Base-by-base conservation (phyloP, 2,797 vertebrate species). In the Mus spretus region DNA sequence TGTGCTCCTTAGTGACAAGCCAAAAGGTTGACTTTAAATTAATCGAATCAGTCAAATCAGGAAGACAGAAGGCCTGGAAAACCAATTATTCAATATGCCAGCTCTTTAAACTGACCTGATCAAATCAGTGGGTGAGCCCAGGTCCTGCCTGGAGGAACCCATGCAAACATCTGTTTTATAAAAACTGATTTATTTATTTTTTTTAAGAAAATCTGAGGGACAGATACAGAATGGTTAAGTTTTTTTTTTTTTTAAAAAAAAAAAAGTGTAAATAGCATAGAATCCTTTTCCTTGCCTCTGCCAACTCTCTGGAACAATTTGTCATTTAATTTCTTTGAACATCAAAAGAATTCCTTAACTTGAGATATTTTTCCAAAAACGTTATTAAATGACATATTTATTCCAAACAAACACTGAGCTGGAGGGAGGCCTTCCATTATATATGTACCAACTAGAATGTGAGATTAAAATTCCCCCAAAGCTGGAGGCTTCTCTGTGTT, bases 321-420 rank as follows among this genome's bases (percentile, higher is more conserved):
- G 74, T 55, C 81, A 88, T 79, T 79, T 89, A 75, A 82, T 92
- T 44, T 92, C 74, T 75, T 79, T 85, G 84, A 91, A 80, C 53
- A 75, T 75, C 70, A 44, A 75, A 86, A 84, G 91, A 90, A 91
- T 34, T 75, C 22, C 44, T 78, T 72, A 28, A 63, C 70, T 67
- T 44, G 77, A 94, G 95, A 86, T 92, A 84, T 77, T 95, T 96
- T 85, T 82, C 53, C 57, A 94, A 77, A 89, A 88, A 87, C 7
- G 50, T 89, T 79, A 93, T 55, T 61, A 59, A 84, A 82, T 85
- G 74, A 70, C 8, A 1, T 14, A 47, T 90, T 86, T 96, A 81
- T 96, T 92, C 47, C 78, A 84, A 80, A 59, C 37, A 65, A 81
- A 83, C 74, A n/a, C 5, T n/a, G 17, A 47, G 67, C 81, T 91